These are phyloP conservation scores for Mormyrus hasselquistii DNA, from an alignment of 2,797 vertebrate genomes.

Conservation along the genomic window DNA sequence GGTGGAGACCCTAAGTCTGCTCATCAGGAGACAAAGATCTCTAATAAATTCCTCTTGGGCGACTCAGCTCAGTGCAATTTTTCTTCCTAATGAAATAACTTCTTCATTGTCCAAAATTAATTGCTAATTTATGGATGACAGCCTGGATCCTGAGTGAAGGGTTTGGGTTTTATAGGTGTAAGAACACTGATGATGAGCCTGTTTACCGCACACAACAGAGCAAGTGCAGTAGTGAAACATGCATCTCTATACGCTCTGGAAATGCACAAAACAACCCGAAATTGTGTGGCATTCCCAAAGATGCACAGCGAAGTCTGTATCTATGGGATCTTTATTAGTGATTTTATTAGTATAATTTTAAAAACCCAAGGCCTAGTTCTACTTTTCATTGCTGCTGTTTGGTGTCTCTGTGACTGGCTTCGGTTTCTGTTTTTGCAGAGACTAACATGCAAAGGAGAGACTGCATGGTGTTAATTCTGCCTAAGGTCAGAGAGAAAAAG, in stretches of 20 bases:
- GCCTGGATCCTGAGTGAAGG: neutral
- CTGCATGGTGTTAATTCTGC: neutral
- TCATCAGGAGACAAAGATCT: slow-evolving; percentile 4
- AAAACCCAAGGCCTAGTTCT: neutral
- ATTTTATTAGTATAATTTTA: neutral
- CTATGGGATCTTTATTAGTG: neutral
- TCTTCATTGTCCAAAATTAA: neutral
- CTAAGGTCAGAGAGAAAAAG: neutral
- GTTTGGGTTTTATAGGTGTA: neutral
- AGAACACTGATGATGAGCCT: neutral
- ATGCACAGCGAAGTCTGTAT: neutral
- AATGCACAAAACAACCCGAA: neutral
- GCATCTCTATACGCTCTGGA: neutral
- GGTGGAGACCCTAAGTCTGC: neutral
- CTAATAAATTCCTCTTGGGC: neutral
- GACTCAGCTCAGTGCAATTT: neutral
- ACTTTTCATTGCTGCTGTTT: neutral
- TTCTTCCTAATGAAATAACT: neutral
- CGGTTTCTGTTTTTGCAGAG: neutral
- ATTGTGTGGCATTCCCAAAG: neutral
- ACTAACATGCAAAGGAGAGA: neutral
- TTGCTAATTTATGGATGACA: neutral
- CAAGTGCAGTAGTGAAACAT: neutral
- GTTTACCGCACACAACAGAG: neutral
- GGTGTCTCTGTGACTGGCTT: neutral